A percentile compares a stretch with the other conserved stretches of the same genome.
Conservation (phyloP, 1,140 invertebrate genomes). For the Rhynchophorus ferrugineus region DNA sequence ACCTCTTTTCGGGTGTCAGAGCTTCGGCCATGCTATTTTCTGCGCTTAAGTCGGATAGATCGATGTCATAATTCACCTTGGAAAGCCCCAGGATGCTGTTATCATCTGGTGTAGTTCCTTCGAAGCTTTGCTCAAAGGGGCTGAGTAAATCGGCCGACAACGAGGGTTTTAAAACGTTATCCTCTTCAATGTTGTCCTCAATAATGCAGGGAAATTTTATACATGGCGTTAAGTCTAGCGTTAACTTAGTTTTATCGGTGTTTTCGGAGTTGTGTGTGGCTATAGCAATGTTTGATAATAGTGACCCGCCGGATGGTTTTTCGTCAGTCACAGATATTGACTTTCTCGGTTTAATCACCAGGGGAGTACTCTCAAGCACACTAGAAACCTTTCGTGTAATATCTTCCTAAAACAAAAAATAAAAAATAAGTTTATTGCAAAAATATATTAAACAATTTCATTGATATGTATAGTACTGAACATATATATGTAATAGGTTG, state of each 20-base stretch:
- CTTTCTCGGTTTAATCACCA: conserved; percentile 62
- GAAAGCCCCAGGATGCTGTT: conserved; percentile 49
- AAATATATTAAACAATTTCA: neutral
- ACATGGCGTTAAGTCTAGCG: conserved; percentile 32
- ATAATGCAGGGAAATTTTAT: conserved; percentile 13
- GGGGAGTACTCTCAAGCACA: conserved; percentile 59
- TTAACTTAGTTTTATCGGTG: conserved; percentile 47
- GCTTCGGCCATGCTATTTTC: conserved; percentile 60
- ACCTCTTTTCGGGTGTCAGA: conserved; percentile 37
- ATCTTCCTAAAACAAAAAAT: conserved; percentile 51
- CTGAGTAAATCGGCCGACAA: conserved; percentile 23
- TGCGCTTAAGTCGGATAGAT: conserved; percentile 59
- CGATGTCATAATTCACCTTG: conserved; percentile 67
- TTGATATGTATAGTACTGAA: too few species aligned
- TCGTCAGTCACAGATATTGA: conserved; percentile 53
- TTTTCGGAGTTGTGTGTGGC: conserved; percentile 35
- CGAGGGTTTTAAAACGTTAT: neutral
- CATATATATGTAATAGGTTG: too few species aligned
- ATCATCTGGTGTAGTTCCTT: conserved; percentile 54
- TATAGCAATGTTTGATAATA: conserved; percentile 34
- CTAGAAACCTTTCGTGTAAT: conserved; percentile 57
- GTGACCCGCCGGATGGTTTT: conserved; percentile 36
- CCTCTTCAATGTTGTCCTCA: too few species aligned
- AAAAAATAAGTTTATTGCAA: neutral
- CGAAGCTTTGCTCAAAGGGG: conserved; percentile 36